These are phyloP conservation scores for Piezodorus guildinii DNA, from an alignment of 1,140 invertebrate genomes.

Conservation along the genomic window DNA sequence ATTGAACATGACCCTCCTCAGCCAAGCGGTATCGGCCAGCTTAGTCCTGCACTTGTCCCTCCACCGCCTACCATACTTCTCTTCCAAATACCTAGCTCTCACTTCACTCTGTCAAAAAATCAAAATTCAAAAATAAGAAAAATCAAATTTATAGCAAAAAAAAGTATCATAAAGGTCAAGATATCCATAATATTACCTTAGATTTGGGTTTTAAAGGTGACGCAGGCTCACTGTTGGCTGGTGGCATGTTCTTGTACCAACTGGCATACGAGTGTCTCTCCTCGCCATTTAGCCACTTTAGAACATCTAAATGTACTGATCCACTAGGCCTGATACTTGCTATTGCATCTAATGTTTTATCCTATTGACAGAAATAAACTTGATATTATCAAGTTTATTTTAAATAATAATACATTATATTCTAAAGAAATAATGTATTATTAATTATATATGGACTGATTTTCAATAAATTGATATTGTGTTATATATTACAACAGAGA, in stretches of 20 bases:
- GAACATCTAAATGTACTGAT: constrained; percentile 56
- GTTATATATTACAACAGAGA: no score
- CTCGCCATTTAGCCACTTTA: constrained; percentile 65
- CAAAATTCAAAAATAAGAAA: no score
- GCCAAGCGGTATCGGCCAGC: constrained; percentile 60
- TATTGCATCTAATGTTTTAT: constrained; percentile 43
- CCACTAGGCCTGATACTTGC: constrained; percentile 42
- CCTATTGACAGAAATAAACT: constrained; percentile 30
- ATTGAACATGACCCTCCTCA: constrained; percentile 82
- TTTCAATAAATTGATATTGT: no score
- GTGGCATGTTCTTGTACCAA: constrained; percentile 52
- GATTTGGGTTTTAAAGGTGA: constrained; percentile 21
- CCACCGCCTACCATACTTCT: constrained; percentile 65
- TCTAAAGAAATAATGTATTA: no score
- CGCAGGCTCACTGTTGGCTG: constrained; percentile 31
- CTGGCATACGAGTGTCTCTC: constrained; percentile 53
- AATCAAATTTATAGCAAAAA: no score
- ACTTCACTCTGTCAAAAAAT: constrained; percentile 25
- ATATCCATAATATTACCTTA: constrained; percentile 19
- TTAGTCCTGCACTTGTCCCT: constrained; percentile 38
- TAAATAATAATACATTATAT: no score
- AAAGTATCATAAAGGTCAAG: not conserved
- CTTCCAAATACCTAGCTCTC: constrained; percentile 45
- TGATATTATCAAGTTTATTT: no score
- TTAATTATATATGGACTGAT: no score